phyloP scores from a whole-genome alignment of 2,113 vertebrate genomes.

The Hystrix cristata region DNA sequence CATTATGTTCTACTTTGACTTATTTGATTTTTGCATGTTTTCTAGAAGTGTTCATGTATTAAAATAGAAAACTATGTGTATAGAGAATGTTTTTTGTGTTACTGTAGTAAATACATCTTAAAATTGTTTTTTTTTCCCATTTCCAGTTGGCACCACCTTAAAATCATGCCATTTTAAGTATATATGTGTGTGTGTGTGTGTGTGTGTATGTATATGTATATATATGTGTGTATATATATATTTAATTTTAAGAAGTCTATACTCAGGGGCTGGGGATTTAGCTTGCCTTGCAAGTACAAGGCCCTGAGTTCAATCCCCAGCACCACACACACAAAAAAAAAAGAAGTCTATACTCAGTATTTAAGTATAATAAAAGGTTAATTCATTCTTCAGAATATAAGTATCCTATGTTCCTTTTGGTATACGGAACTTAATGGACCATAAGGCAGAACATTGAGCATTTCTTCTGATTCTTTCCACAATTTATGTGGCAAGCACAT shows the following conservation, averaged over 20 bases:
- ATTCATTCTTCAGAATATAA: not conserved
- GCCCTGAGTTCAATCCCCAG: too few relatives aligned
- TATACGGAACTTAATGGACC: not conserved
- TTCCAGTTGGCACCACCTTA: not conserved
- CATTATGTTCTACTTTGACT: not conserved
- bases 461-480: not conserved
- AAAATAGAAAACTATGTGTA: not conserved
- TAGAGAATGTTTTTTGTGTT: not conserved
- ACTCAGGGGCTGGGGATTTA: too few relatives aligned
- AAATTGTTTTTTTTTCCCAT: not conserved
- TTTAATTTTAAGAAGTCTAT: too few relatives aligned
- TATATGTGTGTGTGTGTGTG: not conserved
- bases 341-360: not conserved
- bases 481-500: not conserved
- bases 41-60: not conserved
- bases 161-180: conserved; percentile 7
- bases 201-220: too few relatives aligned
- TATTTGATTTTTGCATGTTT: not conserved
- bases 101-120: not conserved
- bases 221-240: too few relatives aligned
- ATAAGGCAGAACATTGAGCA: not conserved
- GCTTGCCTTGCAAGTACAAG: too few relatives aligned
- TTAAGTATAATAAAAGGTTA: not conserved
- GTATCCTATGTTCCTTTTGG: not conserved
- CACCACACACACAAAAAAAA: too few relatives aligned